Evolutionary conservation across 2,888 invertebrate species (phyloP).

Genomic region (Apoda limacodes): DNA sequence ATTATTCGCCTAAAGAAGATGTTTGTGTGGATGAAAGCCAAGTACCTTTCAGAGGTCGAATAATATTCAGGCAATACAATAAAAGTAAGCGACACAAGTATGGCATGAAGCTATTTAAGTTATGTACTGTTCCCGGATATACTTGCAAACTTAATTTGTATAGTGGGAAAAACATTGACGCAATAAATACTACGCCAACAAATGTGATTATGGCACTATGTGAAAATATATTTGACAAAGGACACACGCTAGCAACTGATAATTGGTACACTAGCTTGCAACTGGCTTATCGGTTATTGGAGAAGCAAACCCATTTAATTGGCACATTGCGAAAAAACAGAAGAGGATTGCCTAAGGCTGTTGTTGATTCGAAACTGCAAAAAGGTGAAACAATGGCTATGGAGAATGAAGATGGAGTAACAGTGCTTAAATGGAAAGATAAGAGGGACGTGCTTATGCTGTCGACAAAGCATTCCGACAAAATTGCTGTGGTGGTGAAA

Average conservation of each 20-base stretch:
- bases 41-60: constrained; percentile 25
- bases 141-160: constrained; percentile 14
- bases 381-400: constrained; percentile 21
- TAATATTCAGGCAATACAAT: constrained; percentile 28
- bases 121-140: constrained; percentile 16
- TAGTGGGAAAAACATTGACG: constrained; percentile 15
- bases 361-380: constrained; percentile 18
- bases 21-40: constrained; percentile 13
- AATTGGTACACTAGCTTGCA: constrained; percentile 1
- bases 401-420: constrained; percentile 15
- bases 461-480: constrained; percentile 10
- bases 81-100: constrained; percentile 25
- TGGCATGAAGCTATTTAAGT: constrained; percentile 21
- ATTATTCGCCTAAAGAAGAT: constrained; percentile 5
- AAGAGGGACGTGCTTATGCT: constrained; percentile 16
- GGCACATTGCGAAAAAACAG: constrained; percentile 22
- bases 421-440: constrained; percentile 17
- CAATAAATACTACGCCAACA: too few relatives aligned
- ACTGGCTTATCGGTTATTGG: constrained; percentile 1
- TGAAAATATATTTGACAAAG: constrained; percentile 12
- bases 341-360: constrained; percentile 22
- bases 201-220: constrained; percentile 13
- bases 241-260: constrained; percentile 11
- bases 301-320: constrained; percentile 19
- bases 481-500: constrained; percentile 6